A percentile compares a stretch with the other conserved stretches of the same genome.
phyloP scores from a whole-genome alignment of 1,140 invertebrate species.

The Latrodectus geometricus region DNA sequence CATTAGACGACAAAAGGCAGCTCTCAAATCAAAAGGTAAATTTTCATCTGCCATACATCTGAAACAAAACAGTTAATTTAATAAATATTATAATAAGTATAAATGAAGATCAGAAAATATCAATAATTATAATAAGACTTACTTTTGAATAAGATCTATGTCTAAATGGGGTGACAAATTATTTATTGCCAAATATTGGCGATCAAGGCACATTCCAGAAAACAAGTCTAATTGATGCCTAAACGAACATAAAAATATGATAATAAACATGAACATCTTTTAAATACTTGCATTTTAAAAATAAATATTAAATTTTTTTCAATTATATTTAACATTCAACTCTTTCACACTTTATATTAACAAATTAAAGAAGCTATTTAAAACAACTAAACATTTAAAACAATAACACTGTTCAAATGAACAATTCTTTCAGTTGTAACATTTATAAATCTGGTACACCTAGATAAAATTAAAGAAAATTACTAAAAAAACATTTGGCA shows the following conservation, averaged over 20 bases:
- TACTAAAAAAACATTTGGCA: conserved; percentile 1
- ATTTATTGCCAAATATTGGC: conserved; percentile 97
- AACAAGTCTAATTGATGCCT: conserved; percentile 98
- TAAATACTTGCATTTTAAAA: too few relatives aligned
- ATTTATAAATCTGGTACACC: conserved; percentile 21
- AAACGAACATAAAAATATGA: conserved; percentile 71
- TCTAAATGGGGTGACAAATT: conserved; percentile 91
- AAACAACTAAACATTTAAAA: too few relatives aligned
- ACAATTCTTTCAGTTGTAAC: not conserved
- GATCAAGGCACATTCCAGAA: conserved; percentile 99
- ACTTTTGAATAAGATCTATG: conserved; percentile 96
- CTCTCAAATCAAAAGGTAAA: conserved; percentile 93
- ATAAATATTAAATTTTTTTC: too few relatives aligned
- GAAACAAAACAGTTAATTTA: conserved; percentile 62
- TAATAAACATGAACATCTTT: not conserved
- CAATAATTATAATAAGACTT: conserved; percentile 61
- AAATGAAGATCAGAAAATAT: too few relatives aligned
- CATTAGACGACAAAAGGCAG: conserved; percentile 98
- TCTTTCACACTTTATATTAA: too few relatives aligned
- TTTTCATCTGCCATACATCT: conserved; percentile 96
- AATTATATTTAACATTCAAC: too few relatives aligned
- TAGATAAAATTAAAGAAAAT: not conserved
- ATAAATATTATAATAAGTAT: not conserved
- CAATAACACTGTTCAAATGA: too few relatives aligned
- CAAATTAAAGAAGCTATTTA: too few relatives aligned